phyloP scores from a whole-genome alignment of 2,797 vertebrate genomes.

The Periparus ater region DNA sequence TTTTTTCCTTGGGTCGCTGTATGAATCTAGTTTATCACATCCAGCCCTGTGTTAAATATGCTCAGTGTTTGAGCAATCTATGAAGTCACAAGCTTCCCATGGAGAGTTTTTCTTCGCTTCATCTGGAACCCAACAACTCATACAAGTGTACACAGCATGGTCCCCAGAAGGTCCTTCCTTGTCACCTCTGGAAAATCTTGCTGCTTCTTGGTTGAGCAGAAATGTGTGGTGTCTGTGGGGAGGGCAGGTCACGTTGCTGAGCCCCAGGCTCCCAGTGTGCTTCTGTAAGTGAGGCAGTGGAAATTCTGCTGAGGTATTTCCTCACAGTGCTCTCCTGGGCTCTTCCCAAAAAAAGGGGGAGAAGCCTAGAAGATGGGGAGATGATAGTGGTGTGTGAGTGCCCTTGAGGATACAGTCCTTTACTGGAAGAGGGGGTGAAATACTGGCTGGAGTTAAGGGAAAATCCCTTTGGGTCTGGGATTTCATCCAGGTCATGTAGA shows the following conservation, averaged over 20 bases:
- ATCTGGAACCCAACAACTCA: conserved; percentile 34
- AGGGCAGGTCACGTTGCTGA: neutral
- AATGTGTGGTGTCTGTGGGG: neutral
- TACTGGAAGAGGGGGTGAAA: conserved; percentile 38
- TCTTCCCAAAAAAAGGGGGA: neutral
- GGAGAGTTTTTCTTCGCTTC: conserved; percentile 58
- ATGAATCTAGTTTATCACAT: conserved; percentile 56
- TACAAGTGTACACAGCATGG: neutral
- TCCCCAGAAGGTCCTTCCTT: conserved; percentile 23
- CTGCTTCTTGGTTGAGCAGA: neutral
- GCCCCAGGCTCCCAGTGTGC: neutral
- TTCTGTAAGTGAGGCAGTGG: neutral
- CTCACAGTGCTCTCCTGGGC: neutral
- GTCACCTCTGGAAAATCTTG: conserved; percentile 29
- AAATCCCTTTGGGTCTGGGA: conserved; percentile 13
- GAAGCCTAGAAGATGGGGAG: neutral
- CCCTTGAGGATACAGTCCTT: neutral
- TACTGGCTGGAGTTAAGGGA: conserved; percentile 12
- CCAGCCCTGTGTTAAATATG: conserved; percentile 19
- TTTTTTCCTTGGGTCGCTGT: conserved; percentile 33
- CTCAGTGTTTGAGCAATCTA: conserved; percentile 45
- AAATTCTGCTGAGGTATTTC: conserved; percentile 17
- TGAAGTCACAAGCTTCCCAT: conserved; percentile 62
- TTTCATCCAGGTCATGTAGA: conserved; percentile 34
- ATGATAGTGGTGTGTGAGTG: neutral